Percentiles rank a stretch among this genome's conserved stretches.
These are phyloP conservation scores for Drosophila bifasciata DNA, from an alignment of 1,140 invertebrate genomes.

Conservation along the genomic window DNA sequence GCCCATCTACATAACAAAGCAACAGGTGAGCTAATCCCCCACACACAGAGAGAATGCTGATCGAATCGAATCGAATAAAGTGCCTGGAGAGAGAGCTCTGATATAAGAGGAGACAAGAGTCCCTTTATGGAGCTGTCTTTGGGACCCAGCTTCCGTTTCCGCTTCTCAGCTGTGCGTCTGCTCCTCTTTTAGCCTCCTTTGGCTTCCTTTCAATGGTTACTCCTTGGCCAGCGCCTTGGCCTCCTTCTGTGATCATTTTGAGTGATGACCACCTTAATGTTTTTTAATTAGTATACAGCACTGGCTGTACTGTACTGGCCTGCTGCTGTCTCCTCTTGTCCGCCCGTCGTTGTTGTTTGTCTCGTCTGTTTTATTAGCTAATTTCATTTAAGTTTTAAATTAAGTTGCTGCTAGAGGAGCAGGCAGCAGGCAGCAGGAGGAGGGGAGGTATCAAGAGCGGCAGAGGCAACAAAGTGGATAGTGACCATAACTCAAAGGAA, in stretches of 20 bases:
- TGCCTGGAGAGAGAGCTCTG: not conserved
- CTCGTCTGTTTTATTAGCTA: conserved; percentile 66
- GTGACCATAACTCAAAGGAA: conserved; percentile 65
- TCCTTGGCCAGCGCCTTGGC: no score
- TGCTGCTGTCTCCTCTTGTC: not conserved
- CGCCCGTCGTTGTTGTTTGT: conserved; percentile 9
- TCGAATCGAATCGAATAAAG: conserved; percentile 1
- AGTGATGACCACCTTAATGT: conserved; percentile 59
- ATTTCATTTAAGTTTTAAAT: conserved; percentile 73
- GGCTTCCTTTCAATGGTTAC: no score
- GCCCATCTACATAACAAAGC: conserved; percentile 97
- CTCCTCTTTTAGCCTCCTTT: no score
- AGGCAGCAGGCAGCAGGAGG: not conserved
- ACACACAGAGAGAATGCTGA: no score
- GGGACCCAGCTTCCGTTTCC: no score
- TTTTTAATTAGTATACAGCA: conserved; percentile 60
- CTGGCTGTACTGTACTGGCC: conserved; percentile 11
- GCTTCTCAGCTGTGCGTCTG: no score
- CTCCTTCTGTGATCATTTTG: conserved; percentile 23
- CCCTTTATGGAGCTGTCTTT: no score
- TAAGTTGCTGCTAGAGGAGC: conserved; percentile 42
- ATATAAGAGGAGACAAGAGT: no score
- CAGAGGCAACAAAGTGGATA: conserved; percentile 47
- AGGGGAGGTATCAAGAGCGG: no score
- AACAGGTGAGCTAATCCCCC: conserved; percentile 96